Conservation (phyloP, 2,113 vertebrate species). For the Emydura subglobosa region DNA sequence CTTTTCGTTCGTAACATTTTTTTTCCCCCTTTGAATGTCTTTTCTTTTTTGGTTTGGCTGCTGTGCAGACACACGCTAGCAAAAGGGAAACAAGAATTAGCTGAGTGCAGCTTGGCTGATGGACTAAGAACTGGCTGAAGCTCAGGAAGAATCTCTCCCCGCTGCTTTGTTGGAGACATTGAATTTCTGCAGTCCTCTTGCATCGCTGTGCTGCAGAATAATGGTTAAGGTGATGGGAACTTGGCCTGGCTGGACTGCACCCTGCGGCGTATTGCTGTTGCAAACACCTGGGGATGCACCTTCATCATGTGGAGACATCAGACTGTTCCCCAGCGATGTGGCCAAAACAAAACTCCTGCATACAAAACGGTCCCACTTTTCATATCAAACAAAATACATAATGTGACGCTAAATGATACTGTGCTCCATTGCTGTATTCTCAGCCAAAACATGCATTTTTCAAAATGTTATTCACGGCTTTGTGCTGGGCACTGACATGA, state of each 20-base stretch:
- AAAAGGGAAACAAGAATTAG: background rate
- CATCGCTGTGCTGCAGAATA: background rate
- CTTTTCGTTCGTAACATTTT: conserved; percentile 75
- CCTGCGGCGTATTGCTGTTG: background rate
- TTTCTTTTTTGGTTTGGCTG: conserved; percentile 59
- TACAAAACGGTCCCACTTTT: conserved; percentile 2
- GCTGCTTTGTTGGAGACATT: background rate
- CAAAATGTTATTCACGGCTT: background rate
- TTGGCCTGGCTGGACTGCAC: background rate
- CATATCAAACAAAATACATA: background rate
- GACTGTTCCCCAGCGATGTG: background rate
- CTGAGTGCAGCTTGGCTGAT: background rate
- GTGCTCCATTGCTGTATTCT: background rate
- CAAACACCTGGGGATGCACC: background rate
- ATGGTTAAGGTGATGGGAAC: background rate
- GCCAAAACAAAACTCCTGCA: background rate
- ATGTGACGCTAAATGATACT: background rate
- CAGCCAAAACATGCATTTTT: background rate
- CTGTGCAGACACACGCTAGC: conserved; percentile 27
- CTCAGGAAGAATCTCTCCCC: conserved; percentile 27
- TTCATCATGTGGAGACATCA: background rate
- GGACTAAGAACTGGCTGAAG: background rate
- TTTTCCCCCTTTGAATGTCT: conserved; percentile 10
- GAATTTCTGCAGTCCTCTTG: background rate
- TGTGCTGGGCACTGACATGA: background rate